Conservation (phyloP, 2,888 invertebrate species). For the Callimorpha dominula region DNA sequence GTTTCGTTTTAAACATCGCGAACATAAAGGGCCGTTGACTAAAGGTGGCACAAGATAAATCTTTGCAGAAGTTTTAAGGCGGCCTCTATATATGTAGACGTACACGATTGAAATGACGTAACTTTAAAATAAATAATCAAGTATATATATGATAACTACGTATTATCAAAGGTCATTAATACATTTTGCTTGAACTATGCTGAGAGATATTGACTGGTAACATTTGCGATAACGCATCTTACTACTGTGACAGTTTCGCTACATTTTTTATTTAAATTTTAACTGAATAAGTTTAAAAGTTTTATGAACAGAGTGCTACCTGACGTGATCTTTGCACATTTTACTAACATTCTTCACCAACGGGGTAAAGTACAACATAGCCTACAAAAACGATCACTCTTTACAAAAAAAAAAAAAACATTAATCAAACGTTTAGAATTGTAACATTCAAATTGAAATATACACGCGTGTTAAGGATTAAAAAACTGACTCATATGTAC, state of each 20-base stretch:
- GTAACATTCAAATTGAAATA: no score
- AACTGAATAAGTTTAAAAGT: no score
- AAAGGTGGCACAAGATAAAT: no score
- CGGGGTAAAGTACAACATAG: neutral
- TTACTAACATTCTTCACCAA: neutral
- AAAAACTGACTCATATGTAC: no score
- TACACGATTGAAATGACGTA: neutral
- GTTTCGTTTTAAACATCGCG: no score
- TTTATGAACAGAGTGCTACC: neutral
- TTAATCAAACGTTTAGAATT: no score
- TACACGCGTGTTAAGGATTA: no score
- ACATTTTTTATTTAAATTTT: neutral
- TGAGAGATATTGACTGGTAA: neutral
- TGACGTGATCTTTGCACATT: neutral
- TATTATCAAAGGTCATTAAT: slow-evolving; percentile 10
- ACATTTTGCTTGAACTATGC: slow-evolving; percentile 10
- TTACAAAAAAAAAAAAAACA: no score
- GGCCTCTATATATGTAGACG: no score
- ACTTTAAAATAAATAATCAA: neutral
- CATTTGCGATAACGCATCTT: slow-evolving; percentile 2
- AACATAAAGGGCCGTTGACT: no score
- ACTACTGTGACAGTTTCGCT: neutral
- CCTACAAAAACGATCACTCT: no score
- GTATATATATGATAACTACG: neutral
- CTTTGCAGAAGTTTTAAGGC: no score